Percentiles rank a stretch among this genome's conserved stretches.
Conservation (phyloP, 2,888 invertebrate species). For the Polia nebulosa region DNA sequence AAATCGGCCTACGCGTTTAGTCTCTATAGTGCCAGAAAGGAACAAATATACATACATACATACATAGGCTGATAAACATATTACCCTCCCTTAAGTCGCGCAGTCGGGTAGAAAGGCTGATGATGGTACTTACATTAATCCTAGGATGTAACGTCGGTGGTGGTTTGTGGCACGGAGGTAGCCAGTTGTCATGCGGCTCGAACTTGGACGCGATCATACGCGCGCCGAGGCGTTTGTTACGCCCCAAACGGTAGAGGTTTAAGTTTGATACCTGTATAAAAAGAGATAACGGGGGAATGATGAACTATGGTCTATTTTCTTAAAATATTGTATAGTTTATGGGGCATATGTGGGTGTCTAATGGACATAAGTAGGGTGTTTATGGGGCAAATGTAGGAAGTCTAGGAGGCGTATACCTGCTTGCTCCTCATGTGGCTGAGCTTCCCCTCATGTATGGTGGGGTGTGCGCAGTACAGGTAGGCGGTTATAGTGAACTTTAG, state of each 20-base stretch:
- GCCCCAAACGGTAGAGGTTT: conserved; percentile 98
- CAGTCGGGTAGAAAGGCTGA: no score
- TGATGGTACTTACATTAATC: conserved; percentile 50
- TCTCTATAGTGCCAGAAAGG: no score
- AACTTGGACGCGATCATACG: conserved; percentile 99
- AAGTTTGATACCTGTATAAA: conserved; percentile 94
- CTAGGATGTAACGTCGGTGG: conserved; percentile 88
- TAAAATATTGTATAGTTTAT: no score
- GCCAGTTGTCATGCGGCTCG: conserved; percentile 99
- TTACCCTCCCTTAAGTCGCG: no score
- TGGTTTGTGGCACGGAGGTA: conserved; percentile 98
- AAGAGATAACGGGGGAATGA: conserved; percentile 1
- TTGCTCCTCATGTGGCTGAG: conserved; percentile 99
- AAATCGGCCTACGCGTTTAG: no score
- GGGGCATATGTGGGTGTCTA: no score
- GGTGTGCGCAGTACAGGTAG: conserved; percentile 98
- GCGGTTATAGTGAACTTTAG: conserved; percentile 99
- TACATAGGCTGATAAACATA: no score
- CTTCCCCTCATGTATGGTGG: conserved; percentile 99
- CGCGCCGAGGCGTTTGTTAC: conserved; percentile 96
- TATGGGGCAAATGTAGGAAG: no score
- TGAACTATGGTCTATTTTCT: no score
- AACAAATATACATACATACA: no score
- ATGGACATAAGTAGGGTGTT: no score
- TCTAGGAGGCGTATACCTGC: no score